These are phyloP conservation scores for Nasonovia ribisnigri DNA, from an alignment of 2,888 invertebrate species.

Conservation along the genomic window DNA sequence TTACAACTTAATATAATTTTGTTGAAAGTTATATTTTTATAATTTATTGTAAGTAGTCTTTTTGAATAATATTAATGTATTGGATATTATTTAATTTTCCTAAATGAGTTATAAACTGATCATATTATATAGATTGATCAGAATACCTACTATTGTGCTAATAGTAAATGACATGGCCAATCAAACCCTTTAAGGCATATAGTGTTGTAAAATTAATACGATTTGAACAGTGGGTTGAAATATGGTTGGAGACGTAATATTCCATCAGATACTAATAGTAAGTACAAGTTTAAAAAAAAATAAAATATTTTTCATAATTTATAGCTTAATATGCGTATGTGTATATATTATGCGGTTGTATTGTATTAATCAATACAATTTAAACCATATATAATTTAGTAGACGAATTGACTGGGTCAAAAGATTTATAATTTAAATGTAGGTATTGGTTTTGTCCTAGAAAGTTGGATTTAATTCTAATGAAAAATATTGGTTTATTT, in stretches of 20 bases:
- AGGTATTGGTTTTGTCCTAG: neutral
- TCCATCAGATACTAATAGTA: neutral
- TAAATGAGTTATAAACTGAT: too few species aligned
- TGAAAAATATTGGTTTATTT: neutral
- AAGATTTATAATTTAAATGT: neutral
- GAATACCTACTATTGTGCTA: neutral
- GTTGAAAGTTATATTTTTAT: neutral
- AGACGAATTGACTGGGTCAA: neutral
- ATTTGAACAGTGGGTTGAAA: neutral
- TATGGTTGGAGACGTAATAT: neutral
- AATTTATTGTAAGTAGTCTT: neutral
- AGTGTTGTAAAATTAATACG: neutral
- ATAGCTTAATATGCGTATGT: neutral
- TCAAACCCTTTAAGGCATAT: neutral
- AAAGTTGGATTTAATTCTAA: neutral
- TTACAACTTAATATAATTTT: neutral
- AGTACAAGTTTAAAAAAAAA: neutral
- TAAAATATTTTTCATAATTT: neutral
- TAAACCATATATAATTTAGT: neutral
- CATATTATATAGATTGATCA: neutral
- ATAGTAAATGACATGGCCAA: neutral
- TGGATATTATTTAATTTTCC: neutral
- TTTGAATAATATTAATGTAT: neutral
- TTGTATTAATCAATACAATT: neutral
- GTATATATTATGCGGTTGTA: neutral